Evolutionary conservation across 92 coral and sea anemone genomes (phyloP), one percentile per base, ranked within the genome.

Genomic region (Epizoanthus scotinus): DNA sequence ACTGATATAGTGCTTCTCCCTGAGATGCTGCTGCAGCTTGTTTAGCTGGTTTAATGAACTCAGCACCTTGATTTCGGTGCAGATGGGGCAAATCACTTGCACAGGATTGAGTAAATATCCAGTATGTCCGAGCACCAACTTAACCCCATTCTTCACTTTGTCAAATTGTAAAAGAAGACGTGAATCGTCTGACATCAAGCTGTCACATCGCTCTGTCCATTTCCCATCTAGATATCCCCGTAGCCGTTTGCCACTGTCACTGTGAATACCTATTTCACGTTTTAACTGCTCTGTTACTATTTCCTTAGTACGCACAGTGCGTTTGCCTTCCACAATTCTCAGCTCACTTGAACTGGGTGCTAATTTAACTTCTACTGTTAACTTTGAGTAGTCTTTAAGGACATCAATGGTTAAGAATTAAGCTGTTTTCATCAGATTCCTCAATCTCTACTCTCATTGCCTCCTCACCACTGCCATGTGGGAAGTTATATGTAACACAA

Each of bases 251-350:
- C 89, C 85, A 9, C 59, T 25, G 47, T 84, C 83, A 84, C 79
- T 74, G 26, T 87, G 91, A 25, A 90, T 58, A 8, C 91, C 89
- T 82, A 90, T 84, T 62, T 90, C 94, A 54, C 89, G 24, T 62
- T 87, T 90, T 6, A 87, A 22, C 53, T 62, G 25, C 31, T 87
- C 84, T 3, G 90, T 52, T 10, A 87, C 1, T 1, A 78, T 44
- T 21, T 78, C 83, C 61, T 78, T 78, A 12, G 70, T 34, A 29
- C 69, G 47, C 10, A 71, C 82, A 36, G 44, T 69, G 59, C 71
- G 31, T 31, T 82, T 70, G 15, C 81, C 86, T 17, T 59, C 40
- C 6, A 40, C 54, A 71, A 59, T 71, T 1, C 18, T 29, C 17
- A 22, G 57, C 17, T 82, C 86, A 26, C 58, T 55, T 6, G 86